Conservation (phyloP, 2,113 vertebrate species). For the Pterophyllum scalare region DNA sequence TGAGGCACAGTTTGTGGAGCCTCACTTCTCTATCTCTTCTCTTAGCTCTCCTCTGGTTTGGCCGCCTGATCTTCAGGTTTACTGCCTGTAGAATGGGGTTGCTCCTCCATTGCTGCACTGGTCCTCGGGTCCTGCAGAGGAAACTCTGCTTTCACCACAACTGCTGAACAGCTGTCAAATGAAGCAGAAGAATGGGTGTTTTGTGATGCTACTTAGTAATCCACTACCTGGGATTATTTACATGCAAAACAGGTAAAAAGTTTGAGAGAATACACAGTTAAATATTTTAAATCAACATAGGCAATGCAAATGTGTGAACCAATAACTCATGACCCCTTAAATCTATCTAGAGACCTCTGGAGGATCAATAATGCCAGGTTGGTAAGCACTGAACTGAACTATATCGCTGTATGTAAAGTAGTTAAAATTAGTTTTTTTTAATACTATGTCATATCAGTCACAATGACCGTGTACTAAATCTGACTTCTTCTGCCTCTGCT, state of each 20-base stretch:
- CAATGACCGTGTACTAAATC: background rate
- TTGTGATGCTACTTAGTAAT: background rate
- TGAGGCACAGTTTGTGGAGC: constrained; percentile 74
- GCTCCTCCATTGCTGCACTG: constrained; percentile 12
- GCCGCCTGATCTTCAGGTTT: constrained; percentile 47
- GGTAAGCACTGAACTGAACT: background rate
- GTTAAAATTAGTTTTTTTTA: background rate
- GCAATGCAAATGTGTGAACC: background rate
- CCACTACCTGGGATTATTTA: background rate
- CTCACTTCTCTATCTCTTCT: constrained; percentile 48
- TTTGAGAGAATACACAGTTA: background rate
- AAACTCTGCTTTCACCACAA: constrained; percentile 27
- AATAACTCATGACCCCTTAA: background rate
- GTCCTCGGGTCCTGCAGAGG: constrained; percentile 31
- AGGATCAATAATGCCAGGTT: background rate
- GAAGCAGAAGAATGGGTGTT: background rate
- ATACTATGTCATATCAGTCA: background rate
- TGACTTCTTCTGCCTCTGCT: background rate
- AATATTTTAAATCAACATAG: constrained; percentile 1
- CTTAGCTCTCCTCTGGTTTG: constrained; percentile 37
- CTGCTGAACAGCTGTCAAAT: constrained; percentile 50
- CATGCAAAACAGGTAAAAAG: background rate
- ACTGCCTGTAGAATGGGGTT: constrained; percentile 63
- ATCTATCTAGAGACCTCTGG: background rate
- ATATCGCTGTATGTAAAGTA: background rate